Percentiles rank a stretch among this genome's conserved stretches.
Evolutionary conservation across 2,113 vertebrate genomes (phyloP).

Genomic region (Sterna hirundo): DNA sequence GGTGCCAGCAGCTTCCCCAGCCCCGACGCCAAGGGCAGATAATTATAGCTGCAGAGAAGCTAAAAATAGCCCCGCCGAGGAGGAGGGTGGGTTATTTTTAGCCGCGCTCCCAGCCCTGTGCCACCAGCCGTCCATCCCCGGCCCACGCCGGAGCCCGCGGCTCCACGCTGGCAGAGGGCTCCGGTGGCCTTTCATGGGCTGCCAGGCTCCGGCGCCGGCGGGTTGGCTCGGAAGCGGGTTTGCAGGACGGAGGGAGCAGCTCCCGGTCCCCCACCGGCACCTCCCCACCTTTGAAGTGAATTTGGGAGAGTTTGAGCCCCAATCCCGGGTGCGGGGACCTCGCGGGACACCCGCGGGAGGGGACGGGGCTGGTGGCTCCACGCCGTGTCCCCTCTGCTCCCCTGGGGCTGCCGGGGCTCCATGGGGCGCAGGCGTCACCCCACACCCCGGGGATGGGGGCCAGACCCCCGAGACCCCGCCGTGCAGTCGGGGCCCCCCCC

Average conservation of each 20-base stretch:
- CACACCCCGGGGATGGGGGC: no score
- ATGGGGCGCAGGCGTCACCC: neutral
- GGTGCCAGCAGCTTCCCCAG: neutral
- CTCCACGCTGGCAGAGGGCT: neutral
- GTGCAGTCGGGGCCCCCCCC: no score
- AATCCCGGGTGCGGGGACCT: neutral
- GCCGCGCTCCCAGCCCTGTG: neutral
- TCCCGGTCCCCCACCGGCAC: neutral
- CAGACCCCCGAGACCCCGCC: no score
- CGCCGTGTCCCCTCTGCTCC: neutral
- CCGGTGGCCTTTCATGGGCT: neutral
- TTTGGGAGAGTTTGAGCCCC: neutral
- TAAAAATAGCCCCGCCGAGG: neutral
- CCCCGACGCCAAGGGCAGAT: neutral
- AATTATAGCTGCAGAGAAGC: neutral
- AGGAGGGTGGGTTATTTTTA: neutral
- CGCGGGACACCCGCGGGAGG: rapidly evolving
- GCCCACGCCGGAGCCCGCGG: neutral
- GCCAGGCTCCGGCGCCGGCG: neutral
- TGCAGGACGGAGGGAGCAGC: neutral
- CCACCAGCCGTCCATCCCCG: neutral
- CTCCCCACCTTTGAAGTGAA: neutral
- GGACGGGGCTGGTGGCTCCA: neutral
- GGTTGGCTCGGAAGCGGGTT: neutral
- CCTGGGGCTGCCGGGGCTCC: neutral